Evolutionary conservation across 2,113 vertebrate species (phyloP).

Genomic region (Blennius ocellaris): DNA sequence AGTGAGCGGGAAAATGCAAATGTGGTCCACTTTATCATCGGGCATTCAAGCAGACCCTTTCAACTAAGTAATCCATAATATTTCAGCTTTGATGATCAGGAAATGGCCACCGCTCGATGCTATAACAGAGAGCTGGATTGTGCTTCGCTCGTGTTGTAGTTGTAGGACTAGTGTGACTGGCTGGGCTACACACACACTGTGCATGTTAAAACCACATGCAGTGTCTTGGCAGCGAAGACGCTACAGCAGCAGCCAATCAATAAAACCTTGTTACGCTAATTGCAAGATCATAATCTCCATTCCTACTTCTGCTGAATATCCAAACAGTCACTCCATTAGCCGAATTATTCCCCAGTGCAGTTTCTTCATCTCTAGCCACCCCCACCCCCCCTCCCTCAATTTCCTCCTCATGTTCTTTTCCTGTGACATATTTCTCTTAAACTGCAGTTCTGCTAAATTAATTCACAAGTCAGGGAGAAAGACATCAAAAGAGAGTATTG

Average conservation of each 20-base stretch:
- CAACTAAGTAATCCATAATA: slow-evolving; percentile 70
- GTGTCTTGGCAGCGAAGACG: slow-evolving; percentile 78
- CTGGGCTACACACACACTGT: slow-evolving; percentile 60
- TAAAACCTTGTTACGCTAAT: slow-evolving; percentile 88
- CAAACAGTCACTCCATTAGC: slow-evolving; percentile 85
- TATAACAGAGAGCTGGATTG: slow-evolving; percentile 48
- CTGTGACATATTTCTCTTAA: slow-evolving; percentile 79
- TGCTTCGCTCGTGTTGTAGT: slow-evolving; percentile 8
- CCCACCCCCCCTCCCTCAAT: slow-evolving; percentile 33
- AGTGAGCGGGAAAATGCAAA: slow-evolving; percentile 71
- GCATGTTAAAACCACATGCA: slow-evolving; percentile 81
- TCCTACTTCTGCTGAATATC: slow-evolving; percentile 84
- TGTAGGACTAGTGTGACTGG: slow-evolving; percentile 57
- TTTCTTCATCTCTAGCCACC: slow-evolving; percentile 57
- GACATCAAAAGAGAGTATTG: slow-evolving; percentile 78
- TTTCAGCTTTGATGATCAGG: slow-evolving; percentile 68
- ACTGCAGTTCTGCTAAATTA: slow-evolving; percentile 80
- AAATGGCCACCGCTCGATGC: slow-evolving; percentile 51
- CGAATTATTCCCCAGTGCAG: slow-evolving; percentile 81
- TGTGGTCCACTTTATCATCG: slow-evolving; percentile 57
- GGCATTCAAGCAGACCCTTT: slow-evolving; percentile 65
- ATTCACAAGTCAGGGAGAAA: slow-evolving; percentile 79
- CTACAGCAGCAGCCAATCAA: slow-evolving; percentile 82
- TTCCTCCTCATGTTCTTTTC: slow-evolving; percentile 45
- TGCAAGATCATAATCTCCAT: slow-evolving; percentile 86